These are phyloP conservation scores for Micromys minutus DNA, from an alignment of 2,113 vertebrate species.

Conservation along the genomic window DNA sequence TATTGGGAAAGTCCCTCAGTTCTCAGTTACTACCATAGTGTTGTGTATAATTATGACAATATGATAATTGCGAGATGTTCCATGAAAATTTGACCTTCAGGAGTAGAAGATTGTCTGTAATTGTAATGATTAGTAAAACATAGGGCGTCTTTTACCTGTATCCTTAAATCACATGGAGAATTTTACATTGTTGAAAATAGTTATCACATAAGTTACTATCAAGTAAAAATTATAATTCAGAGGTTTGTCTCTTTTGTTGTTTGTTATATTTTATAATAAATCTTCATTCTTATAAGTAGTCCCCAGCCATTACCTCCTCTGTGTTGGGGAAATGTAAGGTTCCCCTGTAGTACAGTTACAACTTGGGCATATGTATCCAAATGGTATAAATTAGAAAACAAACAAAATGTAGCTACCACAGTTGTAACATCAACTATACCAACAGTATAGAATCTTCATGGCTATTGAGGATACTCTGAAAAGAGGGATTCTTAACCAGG, in stretches of 20 bases:
- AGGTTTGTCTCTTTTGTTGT: constrained; percentile 28
- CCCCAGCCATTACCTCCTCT: not conserved
- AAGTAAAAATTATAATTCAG: constrained; percentile 43
- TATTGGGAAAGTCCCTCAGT: not conserved
- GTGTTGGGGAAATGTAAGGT: not conserved
- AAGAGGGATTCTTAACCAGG: constrained; percentile 66
- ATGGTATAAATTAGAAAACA: constrained; percentile 35
- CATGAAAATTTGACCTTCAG: not conserved
- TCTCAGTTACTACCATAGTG: not conserved
- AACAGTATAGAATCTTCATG: constrained; percentile 37
- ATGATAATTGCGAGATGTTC: not conserved
- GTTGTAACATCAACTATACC: constrained; percentile 7
- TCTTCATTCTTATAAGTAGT: constrained; percentile 1
- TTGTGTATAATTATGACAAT: not conserved
- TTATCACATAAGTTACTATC: not conserved
- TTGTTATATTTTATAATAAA: not conserved
- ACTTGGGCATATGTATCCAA: not conserved
- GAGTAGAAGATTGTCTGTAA: not conserved
- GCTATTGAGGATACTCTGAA: constrained; percentile 58
- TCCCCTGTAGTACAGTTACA: not conserved
- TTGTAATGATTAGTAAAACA: constrained; percentile 21
- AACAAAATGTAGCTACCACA: not conserved
- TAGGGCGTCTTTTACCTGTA: not conserved
- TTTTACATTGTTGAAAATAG: not conserved
- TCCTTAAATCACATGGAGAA: constrained; percentile 17